Conservation (phyloP, 2,888 invertebrate genomes). For the Rhagium mordax region DNA sequence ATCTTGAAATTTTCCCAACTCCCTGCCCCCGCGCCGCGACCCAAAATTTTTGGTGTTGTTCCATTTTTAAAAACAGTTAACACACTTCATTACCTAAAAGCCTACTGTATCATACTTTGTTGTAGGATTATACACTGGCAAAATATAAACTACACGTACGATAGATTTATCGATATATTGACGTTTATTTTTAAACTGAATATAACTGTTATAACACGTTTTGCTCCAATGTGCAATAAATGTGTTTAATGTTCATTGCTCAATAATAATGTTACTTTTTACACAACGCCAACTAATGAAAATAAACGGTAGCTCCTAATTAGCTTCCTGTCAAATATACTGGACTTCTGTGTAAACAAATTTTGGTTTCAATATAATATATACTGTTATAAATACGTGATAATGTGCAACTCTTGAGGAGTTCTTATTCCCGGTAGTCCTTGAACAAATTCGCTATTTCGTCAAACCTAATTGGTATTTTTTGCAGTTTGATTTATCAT, state of each 20-base stretch:
- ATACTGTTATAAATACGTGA: background rate
- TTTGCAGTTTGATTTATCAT: background rate
- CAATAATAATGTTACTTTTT: background rate
- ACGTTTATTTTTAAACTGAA: background rate
- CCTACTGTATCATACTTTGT: too few relatives aligned
- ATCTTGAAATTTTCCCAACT: too few relatives aligned
- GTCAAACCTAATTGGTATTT: background rate
- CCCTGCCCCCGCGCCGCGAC: too few relatives aligned
- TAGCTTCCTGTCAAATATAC: too few relatives aligned
- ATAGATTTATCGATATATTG: background rate
- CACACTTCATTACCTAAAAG: too few relatives aligned
- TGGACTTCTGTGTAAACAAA: background rate
- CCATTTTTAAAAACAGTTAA: too few relatives aligned
- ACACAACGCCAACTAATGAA: background rate
- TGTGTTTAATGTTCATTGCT: background rate
- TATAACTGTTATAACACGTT: background rate
- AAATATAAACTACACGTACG: background rate
- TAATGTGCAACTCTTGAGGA: background rate
- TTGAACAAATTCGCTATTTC: background rate
- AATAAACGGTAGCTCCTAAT: too few relatives aligned
- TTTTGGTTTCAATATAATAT: background rate
- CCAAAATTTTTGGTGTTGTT: too few relatives aligned
- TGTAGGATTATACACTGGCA: background rate
- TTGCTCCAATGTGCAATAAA: background rate
- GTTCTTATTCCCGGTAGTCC: background rate